These are phyloP conservation scores for Rhinatrema bivittatum DNA, from an alignment of 2,797 vertebrate species.

Conservation along the genomic window DNA sequence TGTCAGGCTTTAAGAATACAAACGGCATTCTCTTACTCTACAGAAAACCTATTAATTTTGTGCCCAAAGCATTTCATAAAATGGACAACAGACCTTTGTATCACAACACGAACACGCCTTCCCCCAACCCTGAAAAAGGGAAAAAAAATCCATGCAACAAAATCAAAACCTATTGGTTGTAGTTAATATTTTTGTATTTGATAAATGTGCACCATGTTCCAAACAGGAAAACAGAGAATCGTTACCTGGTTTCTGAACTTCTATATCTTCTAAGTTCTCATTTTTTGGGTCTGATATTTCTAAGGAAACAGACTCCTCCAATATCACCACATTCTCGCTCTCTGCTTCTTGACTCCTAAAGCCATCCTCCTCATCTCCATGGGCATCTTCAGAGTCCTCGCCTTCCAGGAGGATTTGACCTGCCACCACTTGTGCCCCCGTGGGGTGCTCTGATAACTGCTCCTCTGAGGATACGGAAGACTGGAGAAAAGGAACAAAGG, in stretches of 20 bases:
- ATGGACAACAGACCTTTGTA: too few species aligned
- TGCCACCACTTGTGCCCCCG: slow-evolving; percentile 54
- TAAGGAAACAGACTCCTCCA: slow-evolving; percentile 47
- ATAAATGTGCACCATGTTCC: too few species aligned
- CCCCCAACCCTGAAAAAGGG: too few species aligned
- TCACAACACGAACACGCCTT: too few species aligned
- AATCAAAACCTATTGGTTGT: too few species aligned
- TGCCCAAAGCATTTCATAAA: too few species aligned
- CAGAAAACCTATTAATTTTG: too few species aligned
- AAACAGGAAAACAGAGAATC: too few species aligned
- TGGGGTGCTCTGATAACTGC: slow-evolving; percentile 65
- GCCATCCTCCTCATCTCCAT: slow-evolving; percentile 35
- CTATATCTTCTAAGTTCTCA: slow-evolving; percentile 48
- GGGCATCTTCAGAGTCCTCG: slow-evolving; percentile 10
- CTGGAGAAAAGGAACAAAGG: slow-evolving; percentile 25
- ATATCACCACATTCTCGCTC: slow-evolving; percentile 20
- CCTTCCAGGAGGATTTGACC: slow-evolving; percentile 60
- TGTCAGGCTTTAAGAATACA: too few species aligned
- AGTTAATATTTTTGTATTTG: too few species aligned
- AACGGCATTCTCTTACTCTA: too few species aligned
- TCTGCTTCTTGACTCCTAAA: slow-evolving; percentile 38
- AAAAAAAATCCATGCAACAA: too few species aligned
- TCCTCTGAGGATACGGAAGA: slow-evolving; percentile 47
- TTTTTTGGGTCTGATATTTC: slow-evolving; percentile 44
- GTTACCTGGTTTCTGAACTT: slow-evolving; percentile 53